A percentile compares a stretch with the other conserved stretches of the same genome.
These are phyloP conservation scores for Heliornis fulica DNA, from an alignment of 2,113 vertebrate species.

Conservation along the genomic window DNA sequence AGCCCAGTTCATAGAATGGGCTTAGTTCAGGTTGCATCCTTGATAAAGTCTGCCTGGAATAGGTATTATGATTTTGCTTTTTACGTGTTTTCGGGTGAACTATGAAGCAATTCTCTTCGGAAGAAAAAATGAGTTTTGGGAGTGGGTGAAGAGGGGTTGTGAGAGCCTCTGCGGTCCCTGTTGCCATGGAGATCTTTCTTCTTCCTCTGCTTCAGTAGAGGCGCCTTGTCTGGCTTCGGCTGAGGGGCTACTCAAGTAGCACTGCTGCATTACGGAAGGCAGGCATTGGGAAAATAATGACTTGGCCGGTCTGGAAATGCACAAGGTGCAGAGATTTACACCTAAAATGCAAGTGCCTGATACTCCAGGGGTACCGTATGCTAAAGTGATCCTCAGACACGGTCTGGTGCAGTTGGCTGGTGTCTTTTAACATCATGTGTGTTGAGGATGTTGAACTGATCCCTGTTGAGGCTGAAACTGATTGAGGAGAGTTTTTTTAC, in stretches of 20 bases:
- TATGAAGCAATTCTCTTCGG: not conserved
- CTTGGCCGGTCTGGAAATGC: not conserved
- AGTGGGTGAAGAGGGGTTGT: not conserved
- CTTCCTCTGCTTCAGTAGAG: not conserved
- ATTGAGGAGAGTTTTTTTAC: not conserved
- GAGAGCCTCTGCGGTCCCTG: not conserved
- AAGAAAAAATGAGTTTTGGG: not conserved
- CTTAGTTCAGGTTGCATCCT: not conserved
- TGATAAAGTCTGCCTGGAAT: not conserved
- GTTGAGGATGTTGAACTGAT: not conserved
- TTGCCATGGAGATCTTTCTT: slow-evolving; percentile 32
- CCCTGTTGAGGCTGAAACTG: not conserved
- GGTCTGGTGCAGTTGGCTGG: not conserved
- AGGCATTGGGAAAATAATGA: not conserved
- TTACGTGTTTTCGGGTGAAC: not conserved
- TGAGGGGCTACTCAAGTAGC: not conserved
- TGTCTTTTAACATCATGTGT: not conserved
- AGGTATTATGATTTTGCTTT: not conserved
- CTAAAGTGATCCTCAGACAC: not conserved
- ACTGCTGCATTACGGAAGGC: not conserved
- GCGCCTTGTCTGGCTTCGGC: not conserved
- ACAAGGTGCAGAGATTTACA: not conserved
- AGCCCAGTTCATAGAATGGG: too few species aligned
- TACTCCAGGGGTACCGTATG: not conserved
- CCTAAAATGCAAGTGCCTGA: not conserved